phyloP scores from a whole-genome alignment of 2,888 invertebrate species.

The Diloba caeruleocephala region DNA sequence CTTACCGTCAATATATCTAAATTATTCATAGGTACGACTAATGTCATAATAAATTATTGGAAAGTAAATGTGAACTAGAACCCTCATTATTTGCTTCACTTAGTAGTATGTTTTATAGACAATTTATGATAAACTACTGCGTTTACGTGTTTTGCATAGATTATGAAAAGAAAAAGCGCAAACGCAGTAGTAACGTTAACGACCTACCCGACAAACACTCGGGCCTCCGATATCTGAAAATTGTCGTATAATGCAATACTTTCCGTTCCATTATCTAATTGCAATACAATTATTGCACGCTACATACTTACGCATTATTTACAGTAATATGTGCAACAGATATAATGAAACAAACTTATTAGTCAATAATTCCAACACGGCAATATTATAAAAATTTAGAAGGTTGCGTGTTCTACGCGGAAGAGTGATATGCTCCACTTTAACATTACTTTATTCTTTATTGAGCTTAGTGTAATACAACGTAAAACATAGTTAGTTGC shows the following conservation, averaged over 20 bases:
- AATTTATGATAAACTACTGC: too few species aligned
- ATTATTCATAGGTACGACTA: too few species aligned
- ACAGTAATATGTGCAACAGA: constrained; percentile 46
- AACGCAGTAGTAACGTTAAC: too few species aligned
- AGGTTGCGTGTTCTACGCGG: constrained; percentile 53
- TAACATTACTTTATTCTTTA: constrained; percentile 33
- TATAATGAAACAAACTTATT: constrained; percentile 35
- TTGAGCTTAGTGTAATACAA: constrained; percentile 13
- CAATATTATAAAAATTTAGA: constrained; percentile 50
- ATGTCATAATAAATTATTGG: too few species aligned
- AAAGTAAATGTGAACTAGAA: constrained; percentile 15
- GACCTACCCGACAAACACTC: not conserved
- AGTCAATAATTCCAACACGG: constrained; percentile 40
- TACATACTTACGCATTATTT: constrained; percentile 37
- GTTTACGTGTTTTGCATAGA: too few species aligned
- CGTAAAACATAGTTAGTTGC: constrained; percentile 28
- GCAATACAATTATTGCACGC: constrained; percentile 29
- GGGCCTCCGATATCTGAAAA: constrained; percentile 7
- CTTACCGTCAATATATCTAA: too few species aligned
- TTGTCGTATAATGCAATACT: constrained; percentile 23
- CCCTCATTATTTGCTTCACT: too few species aligned
- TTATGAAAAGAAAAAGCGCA: too few species aligned
- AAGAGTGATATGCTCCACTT: constrained; percentile 51
- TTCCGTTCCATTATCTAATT: constrained; percentile 35
- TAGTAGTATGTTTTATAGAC: too few species aligned